These are phyloP conservation scores for Tyrophagus putrescentiae DNA, from an alignment of 1,140 invertebrate genomes.

Conservation along the genomic window DNA sequence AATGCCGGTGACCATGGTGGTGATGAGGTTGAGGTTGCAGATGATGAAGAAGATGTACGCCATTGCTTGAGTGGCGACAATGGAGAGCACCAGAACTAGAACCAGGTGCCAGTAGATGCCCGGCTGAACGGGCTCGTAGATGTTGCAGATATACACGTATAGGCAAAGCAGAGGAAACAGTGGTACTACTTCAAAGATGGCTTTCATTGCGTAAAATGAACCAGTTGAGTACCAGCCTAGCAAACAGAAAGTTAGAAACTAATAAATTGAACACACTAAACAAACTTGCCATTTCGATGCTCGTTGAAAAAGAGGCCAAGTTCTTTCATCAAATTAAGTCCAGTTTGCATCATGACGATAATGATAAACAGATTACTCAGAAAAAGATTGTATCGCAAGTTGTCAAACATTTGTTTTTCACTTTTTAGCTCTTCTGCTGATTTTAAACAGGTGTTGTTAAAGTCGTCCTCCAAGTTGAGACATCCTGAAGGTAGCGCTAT, in stretches of 20 bases:
- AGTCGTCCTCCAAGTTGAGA: neutral
- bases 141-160: neutral
- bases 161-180: neutral
- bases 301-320: neutral
- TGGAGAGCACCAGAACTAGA: neutral
- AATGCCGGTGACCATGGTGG: neutral
- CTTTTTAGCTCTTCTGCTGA: neutral
- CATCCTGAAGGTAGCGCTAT: neutral
- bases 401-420: too few species aligned
- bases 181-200: neutral
- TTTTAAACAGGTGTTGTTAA: neutral
- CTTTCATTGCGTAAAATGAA: conserved; percentile 1
- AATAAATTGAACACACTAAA: neutral
- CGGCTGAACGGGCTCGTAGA: neutral
- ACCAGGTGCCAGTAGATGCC: neutral
- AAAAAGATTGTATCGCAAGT: too few species aligned
- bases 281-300: neutral
- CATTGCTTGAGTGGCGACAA: conserved; percentile 1
- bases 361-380: neutral
- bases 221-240: conserved; percentile 9
- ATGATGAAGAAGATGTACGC: neutral
- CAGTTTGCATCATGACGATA: neutral
- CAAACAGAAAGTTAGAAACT: neutral
- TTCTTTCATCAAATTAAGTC: neutral
- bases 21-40: neutral